Percentiles rank a stretch among this genome's conserved stretches.
These are phyloP conservation scores for Mythimna loreyi DNA, from an alignment of 2,888 invertebrate species.

Conservation along the genomic window DNA sequence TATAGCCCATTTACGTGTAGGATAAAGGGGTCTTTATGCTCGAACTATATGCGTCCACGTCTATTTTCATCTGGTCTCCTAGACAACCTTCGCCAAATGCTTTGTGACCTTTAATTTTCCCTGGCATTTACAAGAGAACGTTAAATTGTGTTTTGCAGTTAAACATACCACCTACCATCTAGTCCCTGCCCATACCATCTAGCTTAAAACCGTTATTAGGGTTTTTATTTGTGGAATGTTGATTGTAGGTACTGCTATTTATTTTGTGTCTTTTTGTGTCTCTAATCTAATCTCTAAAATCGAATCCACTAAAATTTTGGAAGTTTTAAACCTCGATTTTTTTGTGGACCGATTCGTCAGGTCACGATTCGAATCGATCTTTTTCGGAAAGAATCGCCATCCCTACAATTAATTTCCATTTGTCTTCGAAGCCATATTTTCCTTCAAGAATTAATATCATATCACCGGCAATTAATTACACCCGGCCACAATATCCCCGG, in stretches of 20 bases:
- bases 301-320: too few species aligned
- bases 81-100: background rate
- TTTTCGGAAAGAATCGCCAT: too few species aligned
- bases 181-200: background rate
- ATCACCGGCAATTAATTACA: constrained; percentile 12
- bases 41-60: too few species aligned
- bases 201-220: background rate
- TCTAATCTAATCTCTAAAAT: too few species aligned
- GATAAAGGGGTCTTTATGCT: too few species aligned
- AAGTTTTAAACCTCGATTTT: too few species aligned
- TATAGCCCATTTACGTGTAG: too few species aligned
- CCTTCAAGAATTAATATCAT: background rate
- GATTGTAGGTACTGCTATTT: background rate
- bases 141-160: background rate
- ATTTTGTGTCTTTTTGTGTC: too few species aligned
- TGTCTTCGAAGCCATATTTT: background rate
- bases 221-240: background rate
- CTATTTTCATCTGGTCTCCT: background rate
- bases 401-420: background rate
- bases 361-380: too few species aligned
- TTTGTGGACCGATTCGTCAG: too few species aligned
- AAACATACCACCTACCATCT: background rate
- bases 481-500: background rate
- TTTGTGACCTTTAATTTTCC: background rate
- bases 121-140: background rate